These are phyloP conservation scores for Heteropelma amictum DNA, from an alignment of 2,888 invertebrate genomes.

Conservation along the genomic window DNA sequence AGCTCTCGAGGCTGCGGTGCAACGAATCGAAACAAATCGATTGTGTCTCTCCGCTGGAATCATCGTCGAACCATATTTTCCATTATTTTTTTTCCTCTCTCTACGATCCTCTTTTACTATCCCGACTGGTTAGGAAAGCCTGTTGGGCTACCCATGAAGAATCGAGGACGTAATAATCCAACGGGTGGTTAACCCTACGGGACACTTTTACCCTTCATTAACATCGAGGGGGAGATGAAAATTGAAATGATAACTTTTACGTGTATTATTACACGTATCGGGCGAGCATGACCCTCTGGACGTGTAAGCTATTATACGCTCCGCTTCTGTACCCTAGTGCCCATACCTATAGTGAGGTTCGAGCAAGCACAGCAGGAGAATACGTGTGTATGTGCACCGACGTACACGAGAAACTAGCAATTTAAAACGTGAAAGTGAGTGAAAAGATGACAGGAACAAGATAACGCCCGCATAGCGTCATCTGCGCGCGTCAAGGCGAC, in stretches of 20 bases:
- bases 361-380: background rate
- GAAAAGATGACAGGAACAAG: conserved; percentile 68
- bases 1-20: conserved; percentile 3
- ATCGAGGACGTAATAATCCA: conserved; percentile 67
- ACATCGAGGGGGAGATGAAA: conserved; percentile 54
- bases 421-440: conserved; percentile 67
- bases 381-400: conserved; percentile 56
- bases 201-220: conserved; percentile 56
- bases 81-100: no score
- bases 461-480: conserved; percentile 76
- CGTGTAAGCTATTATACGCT: conserved; percentile 35
- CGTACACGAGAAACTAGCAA: conserved; percentile 62
- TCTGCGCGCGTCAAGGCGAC: conserved; percentile 64
- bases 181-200: conserved; percentile 64
- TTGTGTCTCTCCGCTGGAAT: background rate
- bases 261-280: conserved; percentile 26
- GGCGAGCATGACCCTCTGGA: background rate
- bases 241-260: conserved; percentile 70
- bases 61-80: background rate
- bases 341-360: background rate
- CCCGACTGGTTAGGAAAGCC: background rate
- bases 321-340: background rate
- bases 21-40: conserved; percentile 28
- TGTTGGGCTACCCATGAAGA: conserved; percentile 9
- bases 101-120: background rate